Evolutionary conservation across 2,113 vertebrate species (phyloP).

Genomic region (Tetrao urogallus): DNA sequence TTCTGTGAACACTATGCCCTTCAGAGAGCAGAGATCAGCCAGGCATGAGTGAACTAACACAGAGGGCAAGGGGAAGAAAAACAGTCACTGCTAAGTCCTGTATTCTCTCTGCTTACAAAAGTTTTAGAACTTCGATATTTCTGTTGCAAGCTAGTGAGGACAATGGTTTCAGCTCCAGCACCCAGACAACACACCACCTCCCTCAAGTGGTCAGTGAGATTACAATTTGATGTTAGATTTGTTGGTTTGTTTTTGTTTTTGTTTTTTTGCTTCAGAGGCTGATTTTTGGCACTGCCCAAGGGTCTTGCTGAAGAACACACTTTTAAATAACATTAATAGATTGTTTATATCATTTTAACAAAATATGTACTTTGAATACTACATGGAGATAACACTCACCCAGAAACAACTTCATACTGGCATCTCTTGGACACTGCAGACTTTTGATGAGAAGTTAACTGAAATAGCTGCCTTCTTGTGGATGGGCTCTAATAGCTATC

Average conservation of each 20-base stretch:
- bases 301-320: background rate
- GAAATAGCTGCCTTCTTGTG: conserved; percentile 30
- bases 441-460: conserved; percentile 10
- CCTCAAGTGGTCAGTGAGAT: conserved; percentile 75
- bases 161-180: conserved; percentile 8
- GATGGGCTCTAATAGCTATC: conserved; percentile 35
- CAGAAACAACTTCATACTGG: conserved; percentile 6
- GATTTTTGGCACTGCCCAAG: conserved; percentile 18
- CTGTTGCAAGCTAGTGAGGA: conserved; percentile 31
- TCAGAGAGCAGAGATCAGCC: conserved; percentile 31
- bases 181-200: conserved; percentile 75
- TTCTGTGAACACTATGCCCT: conserved; percentile 7
- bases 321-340: background rate
- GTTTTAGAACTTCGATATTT: conserved; percentile 47
- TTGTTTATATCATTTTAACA: background rate
- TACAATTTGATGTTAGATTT: background rate
- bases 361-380: background rate
- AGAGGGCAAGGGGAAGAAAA: background rate
- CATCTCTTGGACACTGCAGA: background rate
- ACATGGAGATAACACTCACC: background rate
- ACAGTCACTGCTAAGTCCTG: background rate
- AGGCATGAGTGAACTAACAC: conserved; percentile 7
- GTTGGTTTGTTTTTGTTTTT: background rate
- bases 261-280: conserved; percentile 44
- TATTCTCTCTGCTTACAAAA: conserved; percentile 38